Conservation (phyloP, 2,113 vertebrate species). For the Calidris pugnax region DNA sequence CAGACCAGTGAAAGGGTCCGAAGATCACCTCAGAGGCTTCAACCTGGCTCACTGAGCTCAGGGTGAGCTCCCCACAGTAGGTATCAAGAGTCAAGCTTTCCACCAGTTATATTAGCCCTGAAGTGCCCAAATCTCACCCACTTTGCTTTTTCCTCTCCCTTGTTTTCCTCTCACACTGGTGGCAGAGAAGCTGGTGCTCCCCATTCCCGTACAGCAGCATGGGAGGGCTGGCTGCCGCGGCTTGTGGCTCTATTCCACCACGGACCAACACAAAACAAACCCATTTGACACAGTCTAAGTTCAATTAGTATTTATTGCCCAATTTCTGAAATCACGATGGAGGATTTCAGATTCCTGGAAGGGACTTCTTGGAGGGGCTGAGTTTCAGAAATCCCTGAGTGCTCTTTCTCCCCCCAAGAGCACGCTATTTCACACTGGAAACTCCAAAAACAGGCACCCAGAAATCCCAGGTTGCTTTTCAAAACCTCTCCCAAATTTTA, state of each 20-base stretch:
- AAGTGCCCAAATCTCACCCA: neutral
- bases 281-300: neutral
- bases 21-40: neutral
- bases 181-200: neutral
- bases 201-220: accelerated
- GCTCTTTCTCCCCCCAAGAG: neutral
- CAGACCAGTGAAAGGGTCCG: neutral
- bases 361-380: neutral
- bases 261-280: neutral
- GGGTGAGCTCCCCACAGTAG: neutral
- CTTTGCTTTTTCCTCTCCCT: neutral
- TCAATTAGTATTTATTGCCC: neutral
- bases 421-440: neutral
- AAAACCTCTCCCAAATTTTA: neutral
- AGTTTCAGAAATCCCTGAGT: neutral
- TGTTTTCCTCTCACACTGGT: accelerated
- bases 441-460: neutral
- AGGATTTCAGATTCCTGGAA: constrained; percentile 12
- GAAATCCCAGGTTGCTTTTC: neutral
- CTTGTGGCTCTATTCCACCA: neutral
- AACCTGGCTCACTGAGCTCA: neutral
- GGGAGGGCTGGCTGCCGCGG: neutral
- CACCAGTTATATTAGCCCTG: accelerated
- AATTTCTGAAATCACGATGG: neutral
- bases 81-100: neutral